phyloP scores from a whole-genome alignment of 2,888 invertebrate genomes.

The Reticulitermes lucifugus region DNA sequence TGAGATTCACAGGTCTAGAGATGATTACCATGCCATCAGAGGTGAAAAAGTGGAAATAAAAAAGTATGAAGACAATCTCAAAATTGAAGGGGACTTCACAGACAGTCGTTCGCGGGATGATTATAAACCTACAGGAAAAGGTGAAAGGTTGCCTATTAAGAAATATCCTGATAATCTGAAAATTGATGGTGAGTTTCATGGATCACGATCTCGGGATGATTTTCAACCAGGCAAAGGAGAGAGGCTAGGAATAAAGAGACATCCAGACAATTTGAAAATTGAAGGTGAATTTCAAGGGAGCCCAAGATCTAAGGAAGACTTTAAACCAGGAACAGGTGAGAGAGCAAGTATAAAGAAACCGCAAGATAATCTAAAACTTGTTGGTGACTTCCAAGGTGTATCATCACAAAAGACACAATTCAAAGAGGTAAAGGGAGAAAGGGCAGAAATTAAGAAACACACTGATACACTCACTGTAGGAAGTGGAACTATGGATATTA shows the following conservation, averaged over 20 bases:
- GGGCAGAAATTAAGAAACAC: constrained; percentile 65
- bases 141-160: constrained; percentile 72
- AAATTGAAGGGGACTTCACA: constrained; percentile 63
- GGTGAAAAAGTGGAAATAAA: constrained; percentile 62
- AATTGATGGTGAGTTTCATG: constrained; percentile 61
- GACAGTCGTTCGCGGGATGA: constrained; percentile 52
- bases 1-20: constrained; percentile 58
- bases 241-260: constrained; percentile 59
- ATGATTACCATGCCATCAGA: constrained; percentile 56
- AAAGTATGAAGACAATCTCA: constrained; percentile 59
- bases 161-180: constrained; percentile 72
- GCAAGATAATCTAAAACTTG: constrained; percentile 66
- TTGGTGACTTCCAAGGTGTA: constrained; percentile 62
- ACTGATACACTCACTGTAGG: constrained; percentile 67
- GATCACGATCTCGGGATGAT: constrained; percentile 68
- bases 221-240: constrained; percentile 60
- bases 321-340: constrained; percentile 55
- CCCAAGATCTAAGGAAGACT: constrained; percentile 44
- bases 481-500: constrained; percentile 67
- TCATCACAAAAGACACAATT: constrained; percentile 59
- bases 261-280: constrained; percentile 65
- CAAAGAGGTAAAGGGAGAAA: constrained; percentile 63
- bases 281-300: constrained; percentile 58
- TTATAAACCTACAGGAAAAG: constrained; percentile 56
- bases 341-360: constrained; percentile 53